These are phyloP conservation scores for Psittacara wagleri DNA, from an alignment of 2,113 vertebrate genomes.

Conservation along the genomic window DNA sequence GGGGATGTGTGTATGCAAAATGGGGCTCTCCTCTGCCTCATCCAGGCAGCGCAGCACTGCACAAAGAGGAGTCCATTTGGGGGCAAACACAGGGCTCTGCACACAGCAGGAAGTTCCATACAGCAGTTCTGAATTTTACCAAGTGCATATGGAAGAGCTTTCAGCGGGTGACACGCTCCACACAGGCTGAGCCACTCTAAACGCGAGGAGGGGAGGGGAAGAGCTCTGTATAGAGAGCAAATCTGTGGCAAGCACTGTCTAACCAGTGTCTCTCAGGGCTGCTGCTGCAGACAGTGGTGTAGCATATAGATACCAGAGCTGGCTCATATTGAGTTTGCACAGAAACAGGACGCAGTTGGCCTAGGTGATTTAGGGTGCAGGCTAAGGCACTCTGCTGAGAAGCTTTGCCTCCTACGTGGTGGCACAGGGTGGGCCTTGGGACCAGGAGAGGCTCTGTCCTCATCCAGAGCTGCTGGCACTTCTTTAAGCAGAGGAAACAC, in stretches of 20 bases:
- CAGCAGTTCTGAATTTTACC: neutral
- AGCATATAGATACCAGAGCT: neutral
- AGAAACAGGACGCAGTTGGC: neutral
- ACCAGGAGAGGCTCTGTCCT: neutral
- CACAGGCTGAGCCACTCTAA: neutral
- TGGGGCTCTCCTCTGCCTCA: neutral
- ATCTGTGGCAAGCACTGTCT: neutral
- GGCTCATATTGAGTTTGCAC: neutral
- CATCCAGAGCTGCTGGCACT: neutral
- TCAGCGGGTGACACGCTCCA: neutral
- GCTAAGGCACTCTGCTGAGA: neutral
- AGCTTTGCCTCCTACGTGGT: neutral
- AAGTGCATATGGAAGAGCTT: neutral
- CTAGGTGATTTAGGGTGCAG: neutral
- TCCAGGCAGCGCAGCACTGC: neutral
- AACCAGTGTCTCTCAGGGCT: neutral
- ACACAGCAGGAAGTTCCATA: neutral
- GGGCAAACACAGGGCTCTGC: neutral
- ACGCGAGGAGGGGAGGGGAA: neutral
- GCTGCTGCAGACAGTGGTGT: neutral
- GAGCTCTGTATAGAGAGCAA: neutral
- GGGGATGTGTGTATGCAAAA: neutral
- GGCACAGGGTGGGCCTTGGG: fast-evolving
- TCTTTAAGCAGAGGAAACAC: neutral
- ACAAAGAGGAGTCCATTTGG: neutral